A percentile compares a stretch with the other conserved stretches of the same genome.
phyloP scores from a whole-genome alignment of 2,797 vertebrate species.

The Darevskia mixta region DNA sequence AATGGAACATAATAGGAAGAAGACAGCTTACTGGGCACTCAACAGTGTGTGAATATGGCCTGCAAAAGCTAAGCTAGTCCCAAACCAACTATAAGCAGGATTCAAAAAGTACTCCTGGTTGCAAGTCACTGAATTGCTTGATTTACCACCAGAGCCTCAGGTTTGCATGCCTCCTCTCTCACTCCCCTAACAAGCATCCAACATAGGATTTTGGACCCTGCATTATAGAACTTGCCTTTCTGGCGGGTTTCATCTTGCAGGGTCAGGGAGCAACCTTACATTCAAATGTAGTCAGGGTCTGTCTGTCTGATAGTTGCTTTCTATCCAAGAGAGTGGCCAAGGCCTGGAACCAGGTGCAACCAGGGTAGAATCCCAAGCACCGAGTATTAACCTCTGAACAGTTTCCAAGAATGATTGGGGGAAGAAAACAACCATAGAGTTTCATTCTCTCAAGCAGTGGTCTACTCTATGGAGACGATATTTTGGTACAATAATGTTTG shows the following conservation, averaged over 20 bases:
- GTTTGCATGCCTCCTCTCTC: background rate
- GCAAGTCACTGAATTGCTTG: background rate
- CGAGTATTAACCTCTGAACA: background rate
- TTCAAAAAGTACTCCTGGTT: background rate
- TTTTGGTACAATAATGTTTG: slow-evolving; percentile 20
- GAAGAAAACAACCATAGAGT: background rate
- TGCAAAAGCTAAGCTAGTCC: slow-evolving; percentile 29
- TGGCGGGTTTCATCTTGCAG: background rate
- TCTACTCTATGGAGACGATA: background rate
- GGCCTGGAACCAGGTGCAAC: background rate
- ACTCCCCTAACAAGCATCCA: background rate
- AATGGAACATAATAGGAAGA: background rate
- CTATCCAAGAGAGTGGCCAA: background rate
- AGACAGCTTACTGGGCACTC: background rate
- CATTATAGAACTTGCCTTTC: background rate
- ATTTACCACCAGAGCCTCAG: background rate
- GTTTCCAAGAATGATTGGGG: too few relatives aligned
- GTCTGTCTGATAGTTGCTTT: background rate
- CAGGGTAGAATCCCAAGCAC: background rate
- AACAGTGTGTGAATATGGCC: slow-evolving; percentile 53
- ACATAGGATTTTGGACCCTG: background rate
- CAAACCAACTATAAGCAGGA: background rate
- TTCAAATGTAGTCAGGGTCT: background rate
- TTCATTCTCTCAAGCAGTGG: slow-evolving; percentile 16
- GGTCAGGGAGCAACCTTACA: background rate